Evolutionary conservation across 1,140 invertebrate genomes (phyloP), one percentile per base, ranked within the genome.

Genomic region (Drosophila lowei): DNA sequence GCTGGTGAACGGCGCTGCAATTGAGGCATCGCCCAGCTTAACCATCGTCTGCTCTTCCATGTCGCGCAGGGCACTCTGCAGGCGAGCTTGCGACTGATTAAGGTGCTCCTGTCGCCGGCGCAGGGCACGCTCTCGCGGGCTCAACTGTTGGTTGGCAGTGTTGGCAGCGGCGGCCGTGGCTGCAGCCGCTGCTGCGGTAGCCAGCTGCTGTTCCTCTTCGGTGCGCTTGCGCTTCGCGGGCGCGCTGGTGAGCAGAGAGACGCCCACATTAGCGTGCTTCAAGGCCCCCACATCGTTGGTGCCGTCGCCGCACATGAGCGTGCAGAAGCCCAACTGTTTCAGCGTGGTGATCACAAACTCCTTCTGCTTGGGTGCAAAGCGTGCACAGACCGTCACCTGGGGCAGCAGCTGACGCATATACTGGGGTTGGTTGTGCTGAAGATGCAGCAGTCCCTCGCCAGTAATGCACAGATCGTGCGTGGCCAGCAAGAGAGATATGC

Each of bases 271-370:
- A 41, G 99, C 98, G 93, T 99, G 99, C 93, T 99, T 99, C 8
- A 99, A 93, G 21, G 99, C 99, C n/a, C 99, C 99, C 23, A 99
- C 99, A 93, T 99, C 99, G 92, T 99, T 99, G 2, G 99, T 99
- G 66, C 99, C 99, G 93, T 99, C 99, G n/a, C 99, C 99, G 92
- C 99, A 99, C 99, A 99, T 99, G 0, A 99, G 92, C 0, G 98
- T 99, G 3, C 94, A 94, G 89, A 95, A 98, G 18, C 99, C 99
- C 1, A 98, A 90, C 28, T 94, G 93, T 92, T 99, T 99, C 28
- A 99, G 92, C 8, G 95, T 94, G 2, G 97, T 96, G 42, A 99
- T 96, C 2, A 99, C 96, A 91, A 95, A 96, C 92, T 99, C 99
- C 92, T 99, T 99, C 91, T 99, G 98, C 90, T 99, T 99, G 2